Evolutionary conservation across 1,140 invertebrate species (phyloP).

Genomic region (Drosophila arawakana): DNA sequence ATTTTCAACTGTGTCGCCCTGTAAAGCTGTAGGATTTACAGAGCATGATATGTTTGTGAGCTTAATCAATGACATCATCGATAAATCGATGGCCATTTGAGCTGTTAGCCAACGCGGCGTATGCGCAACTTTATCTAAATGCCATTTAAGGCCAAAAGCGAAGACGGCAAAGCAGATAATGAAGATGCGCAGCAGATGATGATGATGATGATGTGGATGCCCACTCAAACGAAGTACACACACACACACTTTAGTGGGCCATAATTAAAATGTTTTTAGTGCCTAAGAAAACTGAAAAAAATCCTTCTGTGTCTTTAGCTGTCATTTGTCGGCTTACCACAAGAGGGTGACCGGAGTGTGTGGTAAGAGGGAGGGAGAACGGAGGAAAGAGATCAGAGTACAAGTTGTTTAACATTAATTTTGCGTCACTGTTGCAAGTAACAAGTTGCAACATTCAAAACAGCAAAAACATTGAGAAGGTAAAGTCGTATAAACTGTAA

Average conservation of each 20-base stretch:
- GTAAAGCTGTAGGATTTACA: too few relatives aligned
- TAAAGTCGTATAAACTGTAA: too few relatives aligned
- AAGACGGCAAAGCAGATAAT: background rate
- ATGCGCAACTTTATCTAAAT: conserved; percentile 71
- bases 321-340: conserved; percentile 12
- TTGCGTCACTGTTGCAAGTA: conserved; percentile 42
- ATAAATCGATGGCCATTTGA: conserved; percentile 61
- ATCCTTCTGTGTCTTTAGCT: background rate
- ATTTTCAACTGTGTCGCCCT: too few relatives aligned
- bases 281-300: conserved; percentile 7
- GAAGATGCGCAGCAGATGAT: too few relatives aligned
- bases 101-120: conserved; percentile 15
- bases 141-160: conserved; percentile 64
- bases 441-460: background rate
- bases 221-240: conserved; percentile 33
- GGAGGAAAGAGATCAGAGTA: conserved; percentile 18
- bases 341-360: background rate
- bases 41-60: background rate
- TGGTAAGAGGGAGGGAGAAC: background rate
- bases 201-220: background rate
- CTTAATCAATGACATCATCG: conserved; percentile 58
- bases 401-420: conserved; percentile 81
- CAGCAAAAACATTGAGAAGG: too few relatives aligned
- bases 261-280: conserved; percentile 81
- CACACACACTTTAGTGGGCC: conserved; percentile 60